These are phyloP conservation scores for Microplitis manilae DNA, from an alignment of 2,888 invertebrate species.

Conservation along the genomic window DNA sequence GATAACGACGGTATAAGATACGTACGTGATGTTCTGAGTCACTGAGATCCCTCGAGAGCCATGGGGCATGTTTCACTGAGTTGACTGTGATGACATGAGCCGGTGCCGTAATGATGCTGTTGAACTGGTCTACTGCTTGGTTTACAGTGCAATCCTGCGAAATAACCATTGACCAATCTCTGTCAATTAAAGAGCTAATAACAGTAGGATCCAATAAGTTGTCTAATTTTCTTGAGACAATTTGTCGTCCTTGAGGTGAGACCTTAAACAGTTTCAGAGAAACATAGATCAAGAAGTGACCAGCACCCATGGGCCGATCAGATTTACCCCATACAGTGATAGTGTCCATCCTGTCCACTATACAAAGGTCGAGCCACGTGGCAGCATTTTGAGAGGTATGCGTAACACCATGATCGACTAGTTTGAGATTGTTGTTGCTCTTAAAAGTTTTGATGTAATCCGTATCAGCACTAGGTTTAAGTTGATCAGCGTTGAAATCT, in stretches of 20 bases:
- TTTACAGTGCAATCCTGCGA: no score
- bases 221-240: background rate
- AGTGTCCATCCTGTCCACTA: background rate
- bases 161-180: no score
- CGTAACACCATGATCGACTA: background rate
- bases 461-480: no score
- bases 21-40: no score
- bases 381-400: background rate
- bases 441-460: no score
- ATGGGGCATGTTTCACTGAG: no score
- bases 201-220: background rate
- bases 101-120: no score
- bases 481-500: no score
- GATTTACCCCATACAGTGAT: background rate
- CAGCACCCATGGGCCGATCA: background rate
- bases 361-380: background rate
- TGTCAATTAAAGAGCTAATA: background rate
- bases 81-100: no score
- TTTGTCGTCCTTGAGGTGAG: background rate
- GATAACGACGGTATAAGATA: no score
- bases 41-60: no score
- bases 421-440: background rate
- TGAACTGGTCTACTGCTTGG: no score
- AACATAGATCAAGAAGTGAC: background rate
- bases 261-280: background rate